These are phyloP conservation scores for Echinops telfairi DNA, from an alignment of 2,113 vertebrate species.

Conservation along the genomic window DNA sequence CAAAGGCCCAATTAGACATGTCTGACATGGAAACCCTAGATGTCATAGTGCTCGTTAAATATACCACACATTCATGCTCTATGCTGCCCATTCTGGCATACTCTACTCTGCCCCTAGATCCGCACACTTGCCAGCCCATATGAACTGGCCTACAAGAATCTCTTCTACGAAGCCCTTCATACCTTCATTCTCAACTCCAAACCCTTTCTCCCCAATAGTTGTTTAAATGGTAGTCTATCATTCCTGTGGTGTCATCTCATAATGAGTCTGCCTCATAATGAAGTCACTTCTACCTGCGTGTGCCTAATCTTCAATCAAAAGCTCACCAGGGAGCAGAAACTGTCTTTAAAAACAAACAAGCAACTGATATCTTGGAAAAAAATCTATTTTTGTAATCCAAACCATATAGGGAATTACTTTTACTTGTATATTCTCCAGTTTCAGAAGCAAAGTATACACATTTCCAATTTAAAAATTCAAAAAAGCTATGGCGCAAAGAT, in stretches of 20 bases:
- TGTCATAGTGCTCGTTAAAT: conserved; percentile 3
- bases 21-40: neutral
- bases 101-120: neutral
- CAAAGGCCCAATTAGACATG: neutral
- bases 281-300: neutral
- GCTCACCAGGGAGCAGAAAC: neutral
- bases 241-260: neutral
- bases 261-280: neutral
- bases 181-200: neutral
- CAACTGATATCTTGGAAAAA: neutral
- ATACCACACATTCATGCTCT: neutral
- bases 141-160: neutral
- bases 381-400: neutral
- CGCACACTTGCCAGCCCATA: neutral
- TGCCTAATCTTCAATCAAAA: neutral
- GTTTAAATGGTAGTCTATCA: neutral
- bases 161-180: neutral
- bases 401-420: neutral
- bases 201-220: neutral
- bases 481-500: neutral
- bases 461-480: neutral
- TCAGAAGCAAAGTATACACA: neutral
- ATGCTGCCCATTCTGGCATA: neutral
- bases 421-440: neutral
- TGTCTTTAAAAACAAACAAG: neutral